Evolutionary conservation across 92 coral and sea anemone species (phyloP), one percentile per base, ranked within the genome.

Genomic region (Desmophyllum pertusum): DNA sequence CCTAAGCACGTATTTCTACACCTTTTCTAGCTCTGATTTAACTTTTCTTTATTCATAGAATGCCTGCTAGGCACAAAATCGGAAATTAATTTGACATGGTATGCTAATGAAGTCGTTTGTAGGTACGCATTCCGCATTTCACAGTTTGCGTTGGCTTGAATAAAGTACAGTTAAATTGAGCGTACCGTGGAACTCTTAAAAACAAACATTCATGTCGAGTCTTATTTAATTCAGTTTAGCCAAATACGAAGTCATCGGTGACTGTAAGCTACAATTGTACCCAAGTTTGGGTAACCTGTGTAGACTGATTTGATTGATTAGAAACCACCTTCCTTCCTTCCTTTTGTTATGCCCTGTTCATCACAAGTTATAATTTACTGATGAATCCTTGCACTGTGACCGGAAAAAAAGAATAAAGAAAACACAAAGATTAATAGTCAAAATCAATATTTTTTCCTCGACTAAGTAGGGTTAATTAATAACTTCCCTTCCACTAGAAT

Each of bases 51-150:
- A n/a, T 57, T 67, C 25, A 6, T 39, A 13, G 69, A 46, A 3
- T 45, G 14, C 81, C 70, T 40, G 39, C 81, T 77, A 40, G 14
- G 70, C 7, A 25, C 36, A 57, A n/a, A 27, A 65, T 77, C 70
- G 68, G 40, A 75, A 75, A 50, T 75, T 30, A 75, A 50, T 10
- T 25, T 75, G 21, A 36, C 41, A 6, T 25, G 25, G 42, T 23
- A 38, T 77, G 65, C 8, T 75, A 42, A 73, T 67, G 73, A 67
- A 66, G 25, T 3, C 11, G 18, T 38, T 67, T 25, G 13, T 5
- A 10, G 7, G 67, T 31, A 27, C 1, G 35, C 33, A 25, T n/a
- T 67, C 8, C 70, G 40, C 37, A 9, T 46, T 9, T 9, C 15
- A 21, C 13, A 50, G 13, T 21, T 3, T 13, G 55, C 3, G 13